Evolutionary conservation across 2,113 vertebrate species (phyloP).

Genomic region (Paradoxurus hermaphroditus): DNA sequence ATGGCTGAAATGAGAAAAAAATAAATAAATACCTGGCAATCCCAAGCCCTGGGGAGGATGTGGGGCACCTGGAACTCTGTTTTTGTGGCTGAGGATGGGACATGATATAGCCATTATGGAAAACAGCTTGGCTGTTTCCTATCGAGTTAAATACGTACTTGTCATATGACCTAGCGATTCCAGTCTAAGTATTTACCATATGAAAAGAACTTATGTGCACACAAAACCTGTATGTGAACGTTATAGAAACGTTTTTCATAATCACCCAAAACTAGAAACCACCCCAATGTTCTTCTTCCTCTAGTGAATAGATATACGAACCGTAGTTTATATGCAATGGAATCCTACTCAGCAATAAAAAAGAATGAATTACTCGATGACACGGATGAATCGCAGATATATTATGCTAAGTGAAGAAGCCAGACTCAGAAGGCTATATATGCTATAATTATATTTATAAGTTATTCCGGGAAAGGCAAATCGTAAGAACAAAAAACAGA

Average conservation of each 20-base stretch:
- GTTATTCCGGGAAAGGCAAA: constrained; percentile 36
- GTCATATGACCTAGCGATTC: neutral
- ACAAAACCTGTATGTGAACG: neutral
- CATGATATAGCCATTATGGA: neutral
- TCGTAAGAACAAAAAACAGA: neutral
- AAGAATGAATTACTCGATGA: neutral
- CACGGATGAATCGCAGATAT: neutral
- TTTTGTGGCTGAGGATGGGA: neutral
- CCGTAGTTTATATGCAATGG: neutral
- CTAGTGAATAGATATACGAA: neutral
- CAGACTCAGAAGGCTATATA: neutral
- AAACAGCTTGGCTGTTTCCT: neutral
- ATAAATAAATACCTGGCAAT: neutral
- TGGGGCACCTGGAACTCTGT: neutral
- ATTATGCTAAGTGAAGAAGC: constrained; percentile 28
- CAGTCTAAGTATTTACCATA: neutral
- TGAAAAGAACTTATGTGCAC: neutral
- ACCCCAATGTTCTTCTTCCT: neutral
- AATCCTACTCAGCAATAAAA: neutral
- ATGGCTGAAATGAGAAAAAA: neutral
- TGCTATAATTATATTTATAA: neutral
- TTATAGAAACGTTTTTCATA: neutral
- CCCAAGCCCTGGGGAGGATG: neutral
- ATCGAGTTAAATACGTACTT: constrained; percentile 1
- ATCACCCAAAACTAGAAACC: constrained; percentile 14